Conservation (phyloP, 2,888 invertebrate genomes). For the Pharmacophagus antenor region DNA sequence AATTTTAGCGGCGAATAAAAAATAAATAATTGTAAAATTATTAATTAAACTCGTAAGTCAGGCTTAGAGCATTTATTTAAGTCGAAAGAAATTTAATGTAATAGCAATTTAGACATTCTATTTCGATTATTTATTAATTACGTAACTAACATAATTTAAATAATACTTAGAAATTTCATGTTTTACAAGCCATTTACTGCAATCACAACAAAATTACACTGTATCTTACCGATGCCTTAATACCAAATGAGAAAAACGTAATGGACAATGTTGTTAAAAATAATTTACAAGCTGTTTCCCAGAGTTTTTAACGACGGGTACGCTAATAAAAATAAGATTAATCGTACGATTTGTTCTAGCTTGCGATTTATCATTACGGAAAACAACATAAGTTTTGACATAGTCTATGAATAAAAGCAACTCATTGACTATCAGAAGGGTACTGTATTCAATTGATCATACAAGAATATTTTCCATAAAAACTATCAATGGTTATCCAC, state of each 20-base stretch:
- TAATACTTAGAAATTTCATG: not conserved
- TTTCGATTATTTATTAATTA: no score
- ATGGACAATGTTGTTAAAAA: slow-evolving; percentile 32
- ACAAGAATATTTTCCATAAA: not conserved
- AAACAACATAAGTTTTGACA: slow-evolving; percentile 45
- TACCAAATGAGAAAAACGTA: not conserved
- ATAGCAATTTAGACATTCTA: no score
- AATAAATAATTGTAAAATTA: no score
- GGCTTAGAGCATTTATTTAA: no score
- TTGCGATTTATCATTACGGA: slow-evolving; percentile 38
- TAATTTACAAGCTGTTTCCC: slow-evolving; percentile 43
- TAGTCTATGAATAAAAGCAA: slow-evolving; percentile 37
- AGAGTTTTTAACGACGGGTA: slow-evolving; percentile 44
- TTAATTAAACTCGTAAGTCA: no score
- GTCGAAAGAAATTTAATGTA: no score
- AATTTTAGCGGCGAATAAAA: no score
- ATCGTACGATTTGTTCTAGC: slow-evolving; percentile 56
- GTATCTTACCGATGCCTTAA: not conserved
- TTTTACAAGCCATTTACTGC: not conserved
- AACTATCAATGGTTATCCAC: not conserved
- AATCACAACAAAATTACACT: not conserved
- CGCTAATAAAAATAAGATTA: slow-evolving; percentile 60
- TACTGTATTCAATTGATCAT: not conserved
- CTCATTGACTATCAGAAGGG: not conserved
- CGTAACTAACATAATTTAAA: not conserved